phyloP scores from a whole-genome alignment of 2,888 invertebrate genomes.

The Selenia dentaria region DNA sequence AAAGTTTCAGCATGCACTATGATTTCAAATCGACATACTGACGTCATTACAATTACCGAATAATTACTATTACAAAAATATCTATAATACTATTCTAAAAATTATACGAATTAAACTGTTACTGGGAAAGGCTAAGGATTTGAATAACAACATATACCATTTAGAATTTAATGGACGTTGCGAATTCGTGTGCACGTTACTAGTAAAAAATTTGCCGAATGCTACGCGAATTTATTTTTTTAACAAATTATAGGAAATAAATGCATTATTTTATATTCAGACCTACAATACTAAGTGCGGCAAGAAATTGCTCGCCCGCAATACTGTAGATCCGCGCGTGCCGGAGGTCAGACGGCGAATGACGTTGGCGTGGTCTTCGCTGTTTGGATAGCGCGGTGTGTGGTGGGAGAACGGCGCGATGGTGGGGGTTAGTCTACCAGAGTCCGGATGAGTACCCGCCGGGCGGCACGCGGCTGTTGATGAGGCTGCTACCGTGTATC shows the following conservation, averaged over 20 bases:
- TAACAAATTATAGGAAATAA: slow-evolving; percentile 58
- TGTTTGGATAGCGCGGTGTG: slow-evolving; percentile 40
- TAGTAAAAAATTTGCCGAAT: slow-evolving; percentile 48
- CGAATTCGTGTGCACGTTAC: slow-evolving; percentile 40
- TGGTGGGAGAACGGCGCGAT: slow-evolving; percentile 36
- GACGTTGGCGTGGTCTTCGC: slow-evolving; percentile 32
- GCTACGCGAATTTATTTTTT: slow-evolving; percentile 55
- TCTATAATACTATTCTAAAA: slow-evolving; percentile 80
- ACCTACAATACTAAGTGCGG: slow-evolving; percentile 36
- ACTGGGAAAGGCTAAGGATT: slow-evolving; percentile 81
- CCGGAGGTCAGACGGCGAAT: slow-evolving; percentile 31
- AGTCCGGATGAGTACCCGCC: slow-evolving; percentile 88
- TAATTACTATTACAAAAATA: slow-evolving; percentile 82
- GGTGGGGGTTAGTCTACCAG: slow-evolving; percentile 80
- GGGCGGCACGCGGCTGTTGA: slow-evolving; percentile 86
- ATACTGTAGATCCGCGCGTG: slow-evolving; percentile 40
- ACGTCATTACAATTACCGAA: slow-evolving; percentile 68
- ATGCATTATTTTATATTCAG: slow-evolving; percentile 54
- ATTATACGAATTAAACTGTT: slow-evolving; percentile 72
- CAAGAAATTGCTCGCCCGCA: slow-evolving; percentile 24
- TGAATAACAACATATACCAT: slow-evolving; percentile 80
- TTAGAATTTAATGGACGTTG: slow-evolving; percentile 59
- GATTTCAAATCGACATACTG: slow-evolving; percentile 49
- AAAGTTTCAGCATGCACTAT: slow-evolving; percentile 25
- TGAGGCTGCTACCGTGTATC: slow-evolving; percentile 69